These are phyloP conservation scores for Loriculus beryllinus DNA, from an alignment of 2,797 vertebrate species.

Conservation along the genomic window DNA sequence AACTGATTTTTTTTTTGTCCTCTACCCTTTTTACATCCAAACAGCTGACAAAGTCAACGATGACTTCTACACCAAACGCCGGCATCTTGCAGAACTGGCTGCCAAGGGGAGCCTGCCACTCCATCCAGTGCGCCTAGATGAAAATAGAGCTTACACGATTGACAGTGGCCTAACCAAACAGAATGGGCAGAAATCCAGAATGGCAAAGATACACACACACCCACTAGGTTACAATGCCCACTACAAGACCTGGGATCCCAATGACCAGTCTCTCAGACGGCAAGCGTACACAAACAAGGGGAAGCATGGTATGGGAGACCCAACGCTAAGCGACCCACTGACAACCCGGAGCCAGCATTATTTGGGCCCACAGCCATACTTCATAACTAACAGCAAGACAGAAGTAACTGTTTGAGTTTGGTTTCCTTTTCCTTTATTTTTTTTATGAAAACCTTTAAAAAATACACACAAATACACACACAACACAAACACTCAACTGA, in stretches of 20 bases:
- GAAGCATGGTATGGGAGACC: conserved; percentile 86
- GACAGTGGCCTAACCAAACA: conserved; percentile 82
- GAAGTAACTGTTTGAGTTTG: conserved; percentile 95
- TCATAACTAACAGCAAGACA: conserved; percentile 99
- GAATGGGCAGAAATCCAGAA: conserved; percentile 88
- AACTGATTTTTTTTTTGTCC: conserved; percentile 18
- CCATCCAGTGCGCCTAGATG: conserved; percentile 86
- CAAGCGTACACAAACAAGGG: conserved; percentile 87
- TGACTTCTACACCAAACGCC: conserved; percentile 91
- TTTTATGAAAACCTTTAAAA: conserved; percentile 36
- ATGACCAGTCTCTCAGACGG: conserved; percentile 88
- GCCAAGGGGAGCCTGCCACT: conserved; percentile 90
- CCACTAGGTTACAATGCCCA: conserved; percentile 83
- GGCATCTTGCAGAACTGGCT: conserved; percentile 90
- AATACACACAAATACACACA: conserved; percentile 25
- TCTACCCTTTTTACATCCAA: background rate
- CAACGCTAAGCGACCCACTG: conserved; percentile 85
- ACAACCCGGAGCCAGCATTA: conserved; percentile 90
- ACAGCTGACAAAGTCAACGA: conserved; percentile 93
- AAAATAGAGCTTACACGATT: conserved; percentile 87
- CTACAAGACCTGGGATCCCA: conserved; percentile 93
- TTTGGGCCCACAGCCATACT: conserved; percentile 93
- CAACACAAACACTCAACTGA: conserved; percentile 45
- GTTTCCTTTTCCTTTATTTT: background rate
- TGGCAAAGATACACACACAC: conserved; percentile 81